These are phyloP conservation scores for Gari tellinella DNA, from an alignment of 2,888 invertebrate species.

Conservation along the genomic window DNA sequence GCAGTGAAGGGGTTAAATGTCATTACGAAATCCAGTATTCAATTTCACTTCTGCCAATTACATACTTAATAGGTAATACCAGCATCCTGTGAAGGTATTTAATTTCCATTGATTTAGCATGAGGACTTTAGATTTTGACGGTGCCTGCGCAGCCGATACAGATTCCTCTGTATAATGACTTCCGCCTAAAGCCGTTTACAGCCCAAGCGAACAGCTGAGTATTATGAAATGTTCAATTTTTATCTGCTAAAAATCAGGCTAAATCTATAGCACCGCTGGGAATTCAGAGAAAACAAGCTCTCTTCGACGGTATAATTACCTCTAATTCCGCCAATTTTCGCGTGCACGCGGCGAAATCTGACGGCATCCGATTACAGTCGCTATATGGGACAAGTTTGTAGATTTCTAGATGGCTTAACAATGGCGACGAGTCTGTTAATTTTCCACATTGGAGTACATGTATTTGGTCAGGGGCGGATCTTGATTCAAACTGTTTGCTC, in stretches of 20 bases:
- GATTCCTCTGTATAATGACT: constrained; percentile 32
- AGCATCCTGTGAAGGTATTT: constrained; percentile 46
- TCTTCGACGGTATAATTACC: too few relatives aligned
- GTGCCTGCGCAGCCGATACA: constrained; percentile 23
- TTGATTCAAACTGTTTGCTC: too few relatives aligned
- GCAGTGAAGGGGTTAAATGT: too few relatives aligned
- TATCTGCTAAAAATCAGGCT: neutral
- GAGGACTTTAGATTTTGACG: constrained; percentile 18
- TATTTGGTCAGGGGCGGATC: too few relatives aligned
- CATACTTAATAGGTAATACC: constrained; percentile 16
- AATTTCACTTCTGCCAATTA: constrained; percentile 20
- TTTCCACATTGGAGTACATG: too few relatives aligned
- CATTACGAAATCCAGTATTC: constrained; percentile 24
- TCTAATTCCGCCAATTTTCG: too few relatives aligned
- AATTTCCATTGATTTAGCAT: constrained; percentile 34
- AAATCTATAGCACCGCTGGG: neutral
- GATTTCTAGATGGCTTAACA: too few relatives aligned
- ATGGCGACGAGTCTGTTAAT: too few relatives aligned
- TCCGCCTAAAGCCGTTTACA: constrained; percentile 8
- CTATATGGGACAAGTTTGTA: too few relatives aligned
- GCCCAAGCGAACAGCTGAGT: neutral
- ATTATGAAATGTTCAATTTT: constrained; percentile 5
- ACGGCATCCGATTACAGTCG: too few relatives aligned
- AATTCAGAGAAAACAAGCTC: too few relatives aligned
- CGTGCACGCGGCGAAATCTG: too few relatives aligned